Evolutionary conservation across 2,888 invertebrate genomes (phyloP).

Genomic region (Sepiola atlantica): DNA sequence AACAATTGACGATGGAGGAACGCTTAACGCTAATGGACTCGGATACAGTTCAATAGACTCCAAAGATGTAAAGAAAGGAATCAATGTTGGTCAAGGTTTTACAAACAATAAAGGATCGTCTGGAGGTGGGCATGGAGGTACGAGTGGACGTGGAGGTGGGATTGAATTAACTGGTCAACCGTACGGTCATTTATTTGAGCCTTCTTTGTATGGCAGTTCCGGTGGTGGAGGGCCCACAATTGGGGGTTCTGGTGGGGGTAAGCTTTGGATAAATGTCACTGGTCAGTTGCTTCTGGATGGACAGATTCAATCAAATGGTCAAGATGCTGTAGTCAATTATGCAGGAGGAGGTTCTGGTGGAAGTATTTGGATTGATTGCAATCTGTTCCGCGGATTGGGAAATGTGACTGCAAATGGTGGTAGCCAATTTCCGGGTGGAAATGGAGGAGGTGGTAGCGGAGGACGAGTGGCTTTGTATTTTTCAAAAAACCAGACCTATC

Average conservation of each 20-base stretch:
- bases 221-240: constrained; percentile 58
- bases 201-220: constrained; percentile 60
- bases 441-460: constrained; percentile 63
- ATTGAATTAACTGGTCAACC: constrained; percentile 60
- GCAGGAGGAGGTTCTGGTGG: constrained; percentile 67
- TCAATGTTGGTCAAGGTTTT: constrained; percentile 59
- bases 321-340: constrained; percentile 52
- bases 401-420: constrained; percentile 65
- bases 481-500: constrained; percentile 60
- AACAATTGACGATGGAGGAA: constrained; percentile 64
- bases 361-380: constrained; percentile 58
- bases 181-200: constrained; percentile 64
- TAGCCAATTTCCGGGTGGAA: constrained; percentile 52
- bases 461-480: constrained; percentile 66
- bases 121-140: constrained; percentile 66
- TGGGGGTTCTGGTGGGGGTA: constrained; percentile 63
- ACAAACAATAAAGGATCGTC: constrained; percentile 59
- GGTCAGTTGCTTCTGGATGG: constrained; percentile 61
- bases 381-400: constrained; percentile 60
- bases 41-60: constrained; percentile 59
- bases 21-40: constrained; percentile 57
- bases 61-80: constrained; percentile 41
- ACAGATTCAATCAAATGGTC: constrained; percentile 60
- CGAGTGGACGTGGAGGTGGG: constrained; percentile 61
- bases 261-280: constrained; percentile 57